Evolutionary conservation across 35 echinoderm and acorn worm genomes (phyloP).

Genomic region (Eucidaris tribuloides): DNA sequence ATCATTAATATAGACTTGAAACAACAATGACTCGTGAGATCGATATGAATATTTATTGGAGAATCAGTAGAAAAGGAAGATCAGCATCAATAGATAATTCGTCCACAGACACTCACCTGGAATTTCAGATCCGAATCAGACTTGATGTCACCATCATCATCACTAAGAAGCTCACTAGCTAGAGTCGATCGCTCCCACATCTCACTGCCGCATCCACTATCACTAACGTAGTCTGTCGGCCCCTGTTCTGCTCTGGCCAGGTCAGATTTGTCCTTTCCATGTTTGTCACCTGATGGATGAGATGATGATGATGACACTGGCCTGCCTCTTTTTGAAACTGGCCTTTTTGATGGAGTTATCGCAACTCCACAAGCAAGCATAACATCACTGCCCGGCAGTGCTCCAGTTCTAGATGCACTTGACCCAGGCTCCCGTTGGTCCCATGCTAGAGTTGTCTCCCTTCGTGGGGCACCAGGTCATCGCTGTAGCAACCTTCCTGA

Average conservation of each 20-base stretch:
- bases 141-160: neutral
- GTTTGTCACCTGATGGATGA: neutral
- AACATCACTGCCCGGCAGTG: neutral
- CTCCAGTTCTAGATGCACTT: neutral
- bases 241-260: neutral
- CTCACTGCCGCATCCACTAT: conserved; percentile 54
- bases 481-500: neutral
- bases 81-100: no score
- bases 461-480: neutral
- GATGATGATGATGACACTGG: neutral
- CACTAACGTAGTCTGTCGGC: neutral
- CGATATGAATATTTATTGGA: no score
- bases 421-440: neutral
- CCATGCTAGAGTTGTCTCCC: neutral
- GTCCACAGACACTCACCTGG: neutral
- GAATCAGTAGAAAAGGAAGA: no score
- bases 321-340: neutral
- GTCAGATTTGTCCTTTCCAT: neutral
- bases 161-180: neutral
- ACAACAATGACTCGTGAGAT: neutral
- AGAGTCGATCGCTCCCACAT: neutral
- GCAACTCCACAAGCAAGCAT: neutral
- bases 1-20: neutral
- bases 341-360: neutral
- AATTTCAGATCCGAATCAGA: neutral